Conservation (phyloP, 2,888 invertebrate genomes). For the Ptychoptera contaminata region DNA sequence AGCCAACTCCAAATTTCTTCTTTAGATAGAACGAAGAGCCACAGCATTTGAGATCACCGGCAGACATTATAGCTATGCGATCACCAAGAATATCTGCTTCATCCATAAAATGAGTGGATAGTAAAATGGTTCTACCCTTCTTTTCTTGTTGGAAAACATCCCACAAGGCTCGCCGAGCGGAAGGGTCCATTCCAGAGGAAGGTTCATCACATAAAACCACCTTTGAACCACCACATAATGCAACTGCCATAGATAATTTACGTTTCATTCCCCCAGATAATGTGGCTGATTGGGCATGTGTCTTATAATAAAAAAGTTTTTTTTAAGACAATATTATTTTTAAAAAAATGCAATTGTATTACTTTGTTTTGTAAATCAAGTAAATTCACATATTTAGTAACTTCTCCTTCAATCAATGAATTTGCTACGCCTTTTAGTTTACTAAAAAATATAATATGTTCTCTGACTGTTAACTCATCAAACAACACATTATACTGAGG, state of each 20-base stretch:
- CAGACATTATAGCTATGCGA: slow-evolving; percentile 74
- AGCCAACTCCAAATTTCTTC: slow-evolving; percentile 71
- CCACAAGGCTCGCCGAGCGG: slow-evolving; percentile 74
- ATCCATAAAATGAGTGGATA: slow-evolving; percentile 83
- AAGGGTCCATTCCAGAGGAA: slow-evolving; percentile 76
- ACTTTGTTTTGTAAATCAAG: slow-evolving; percentile 39
- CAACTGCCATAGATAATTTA: slow-evolving; percentile 58
- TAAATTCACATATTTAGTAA: slow-evolving; percentile 43
- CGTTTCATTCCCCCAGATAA: slow-evolving; percentile 68
- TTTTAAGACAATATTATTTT: background rate
- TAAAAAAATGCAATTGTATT: background rate
- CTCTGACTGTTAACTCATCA: slow-evolving; percentile 62
- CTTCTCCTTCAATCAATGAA: slow-evolving; percentile 38
- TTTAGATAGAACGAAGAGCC: slow-evolving; percentile 71
- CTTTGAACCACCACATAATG: slow-evolving; percentile 57
- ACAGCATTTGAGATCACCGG: slow-evolving; percentile 61
- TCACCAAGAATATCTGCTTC: slow-evolving; percentile 80
- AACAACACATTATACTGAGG: slow-evolving; percentile 80
- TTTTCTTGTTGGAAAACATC: slow-evolving; percentile 59
- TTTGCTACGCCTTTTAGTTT: slow-evolving; percentile 47
- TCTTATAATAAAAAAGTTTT: background rate
- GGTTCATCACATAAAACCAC: slow-evolving; percentile 61
- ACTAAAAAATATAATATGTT: slow-evolving; percentile 71
- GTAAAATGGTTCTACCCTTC: slow-evolving; percentile 55
- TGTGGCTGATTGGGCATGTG: slow-evolving; percentile 36